These are phyloP conservation scores for Lydus trimaculatus DNA, from an alignment of 2,888 invertebrate species.

Conservation along the genomic window DNA sequence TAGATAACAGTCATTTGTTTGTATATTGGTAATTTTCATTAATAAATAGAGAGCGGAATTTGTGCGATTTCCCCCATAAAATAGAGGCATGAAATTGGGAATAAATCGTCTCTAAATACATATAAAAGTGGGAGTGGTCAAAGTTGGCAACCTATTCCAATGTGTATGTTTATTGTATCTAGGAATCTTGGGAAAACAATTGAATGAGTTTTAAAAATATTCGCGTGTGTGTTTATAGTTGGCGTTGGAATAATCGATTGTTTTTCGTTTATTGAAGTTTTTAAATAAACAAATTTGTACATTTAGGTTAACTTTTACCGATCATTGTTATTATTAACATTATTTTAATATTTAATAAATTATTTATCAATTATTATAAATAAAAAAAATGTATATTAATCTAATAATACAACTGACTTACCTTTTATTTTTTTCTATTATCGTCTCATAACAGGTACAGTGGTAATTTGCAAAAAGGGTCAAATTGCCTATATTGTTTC, in stretches of 20 bases:
- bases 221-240: background rate
- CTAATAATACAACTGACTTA: too few species aligned
- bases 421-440: slow-evolving; percentile 16
- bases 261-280: background rate
- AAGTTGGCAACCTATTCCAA: slow-evolving; percentile 6
- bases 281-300: too few species aligned
- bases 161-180: background rate
- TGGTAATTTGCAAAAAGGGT: slow-evolving; percentile 29
- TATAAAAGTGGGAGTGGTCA: slow-evolving; percentile 28
- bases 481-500: background rate
- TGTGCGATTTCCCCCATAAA: background rate
- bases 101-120: background rate
- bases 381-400: too few species aligned
- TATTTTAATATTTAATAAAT: too few species aligned
- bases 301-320: too few species aligned
- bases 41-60: background rate
- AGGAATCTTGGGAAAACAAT: background rate
- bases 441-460: slow-evolving; percentile 40
- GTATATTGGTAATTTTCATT: too few species aligned
- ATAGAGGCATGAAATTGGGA: background rate
- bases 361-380: too few species aligned
- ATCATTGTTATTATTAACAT: background rate
- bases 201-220: background rate
- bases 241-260: background rate
- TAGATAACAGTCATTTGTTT: too few species aligned